Percentiles rank a stretch among this genome's conserved stretches.
phyloP scores from a whole-genome alignment of 2,797 vertebrate genomes.

The Amniataba percoides region DNA sequence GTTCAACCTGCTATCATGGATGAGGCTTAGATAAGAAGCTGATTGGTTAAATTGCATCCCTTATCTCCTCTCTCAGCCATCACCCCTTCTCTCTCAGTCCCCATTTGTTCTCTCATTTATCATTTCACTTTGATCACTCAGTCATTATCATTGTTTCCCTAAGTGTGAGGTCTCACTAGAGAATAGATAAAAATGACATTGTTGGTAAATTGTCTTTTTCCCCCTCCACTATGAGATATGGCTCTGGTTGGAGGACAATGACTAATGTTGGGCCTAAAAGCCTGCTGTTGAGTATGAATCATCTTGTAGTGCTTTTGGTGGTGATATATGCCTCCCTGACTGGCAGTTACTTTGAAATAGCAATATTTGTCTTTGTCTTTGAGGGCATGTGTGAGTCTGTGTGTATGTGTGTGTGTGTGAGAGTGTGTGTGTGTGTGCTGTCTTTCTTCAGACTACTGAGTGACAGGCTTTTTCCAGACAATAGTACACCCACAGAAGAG shows the following conservation, averaged over 20 bases:
- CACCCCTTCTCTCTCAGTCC: not conserved
- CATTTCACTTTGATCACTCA: conserved; percentile 20
- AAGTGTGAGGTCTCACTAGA: conserved; percentile 25
- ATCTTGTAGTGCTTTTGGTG: conserved; percentile 36
- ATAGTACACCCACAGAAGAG: conserved; percentile 34
- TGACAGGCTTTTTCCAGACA: conserved; percentile 52
- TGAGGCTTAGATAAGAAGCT: not conserved
- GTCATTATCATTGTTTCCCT: conserved; percentile 7
- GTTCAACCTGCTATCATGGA: conserved; percentile 6
- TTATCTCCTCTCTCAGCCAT: not conserved
- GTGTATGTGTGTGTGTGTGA: conserved; percentile 1
- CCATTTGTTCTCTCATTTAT: not conserved
- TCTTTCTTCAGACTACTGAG: conserved; percentile 44
- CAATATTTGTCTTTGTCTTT: conserved; percentile 50
- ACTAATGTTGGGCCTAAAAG: conserved; percentile 56
- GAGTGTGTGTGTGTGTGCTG: conserved; percentile 23
- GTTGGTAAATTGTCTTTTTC: conserved; percentile 26
- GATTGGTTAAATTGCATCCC: conserved; percentile 1
- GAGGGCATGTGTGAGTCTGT: not conserved
- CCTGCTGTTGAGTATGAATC: conserved; percentile 50
- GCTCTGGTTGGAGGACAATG: conserved; percentile 46
- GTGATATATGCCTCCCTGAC: conserved; percentile 54
- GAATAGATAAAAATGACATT: conserved; percentile 23
- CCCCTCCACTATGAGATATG: conserved; percentile 10
- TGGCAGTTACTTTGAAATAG: conserved; percentile 59